Percentiles rank a stretch among this genome's conserved stretches.
These are phyloP conservation scores for Drosophila neutralis DNA, from an alignment of 2,888 invertebrate species.

Conservation along the genomic window DNA sequence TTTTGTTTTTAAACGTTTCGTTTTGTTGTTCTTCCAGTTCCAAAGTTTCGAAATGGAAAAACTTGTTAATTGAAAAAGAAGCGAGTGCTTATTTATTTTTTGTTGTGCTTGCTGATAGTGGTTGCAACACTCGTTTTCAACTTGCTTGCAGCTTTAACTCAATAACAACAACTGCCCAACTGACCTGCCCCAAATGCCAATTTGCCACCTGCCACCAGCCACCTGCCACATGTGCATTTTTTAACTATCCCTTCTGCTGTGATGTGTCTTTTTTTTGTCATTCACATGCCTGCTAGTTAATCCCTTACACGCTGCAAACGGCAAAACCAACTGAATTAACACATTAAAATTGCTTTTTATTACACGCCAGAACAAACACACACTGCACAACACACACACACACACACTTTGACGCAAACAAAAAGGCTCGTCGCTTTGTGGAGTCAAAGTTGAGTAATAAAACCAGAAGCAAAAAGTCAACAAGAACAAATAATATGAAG, in stretches of 20 bases:
- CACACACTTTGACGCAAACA: conserved; percentile 19
- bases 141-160: conserved; percentile 49
- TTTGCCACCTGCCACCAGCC: neutral
- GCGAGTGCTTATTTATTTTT: conserved; percentile 46
- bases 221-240: neutral
- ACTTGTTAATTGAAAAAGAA: conserved; percentile 73
- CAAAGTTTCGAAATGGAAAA: conserved; percentile 46
- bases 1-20: conserved; percentile 52
- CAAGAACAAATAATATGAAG: conserved; percentile 28
- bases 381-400: conserved; percentile 12
- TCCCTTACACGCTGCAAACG: conserved; percentile 55
- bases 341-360: conserved; percentile 79
- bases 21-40: conserved; percentile 17
- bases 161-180: conserved; percentile 26
- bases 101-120: conserved; percentile 19
- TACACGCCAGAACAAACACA: conserved; percentile 48
- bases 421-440: conserved; percentile 36
- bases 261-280: neutral
- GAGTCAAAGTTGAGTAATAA: conserved; percentile 61
- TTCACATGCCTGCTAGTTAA: conserved; percentile 40
- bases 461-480: conserved; percentile 38
- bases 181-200: conserved; percentile 18
- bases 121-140: conserved; percentile 50
- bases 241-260: neutral
- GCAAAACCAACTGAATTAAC: conserved; percentile 72